Percentiles rank a stretch among this genome's conserved stretches.
These are phyloP conservation scores for Glossosoma conforme DNA, from an alignment of 1,140 invertebrate genomes.

Conservation along the genomic window DNA sequence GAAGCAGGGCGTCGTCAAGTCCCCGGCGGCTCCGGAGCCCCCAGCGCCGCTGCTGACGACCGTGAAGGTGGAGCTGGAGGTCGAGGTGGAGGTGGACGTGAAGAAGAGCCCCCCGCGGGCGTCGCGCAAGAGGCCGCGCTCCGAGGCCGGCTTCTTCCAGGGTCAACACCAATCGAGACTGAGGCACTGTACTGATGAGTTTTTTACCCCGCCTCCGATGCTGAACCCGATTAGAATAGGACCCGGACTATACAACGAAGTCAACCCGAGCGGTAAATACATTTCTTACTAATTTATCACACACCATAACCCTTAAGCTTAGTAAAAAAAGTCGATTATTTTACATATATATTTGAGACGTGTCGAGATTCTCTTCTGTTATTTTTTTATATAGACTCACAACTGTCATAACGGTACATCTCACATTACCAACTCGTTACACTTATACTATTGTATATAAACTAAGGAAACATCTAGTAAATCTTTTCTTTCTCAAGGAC, in stretches of 20 bases:
- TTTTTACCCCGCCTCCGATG: conserved; percentile 90
- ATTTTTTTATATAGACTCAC: too few relatives aligned
- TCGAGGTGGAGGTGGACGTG: conserved; percentile 48
- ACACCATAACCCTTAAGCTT: neutral
- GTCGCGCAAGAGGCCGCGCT: conserved; percentile 50
- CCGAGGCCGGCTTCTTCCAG: conserved; percentile 45
- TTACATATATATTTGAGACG: neutral
- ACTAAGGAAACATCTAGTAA: too few relatives aligned
- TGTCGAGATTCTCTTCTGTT: too few relatives aligned
- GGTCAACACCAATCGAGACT: conserved; percentile 51
- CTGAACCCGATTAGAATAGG: conserved; percentile 83
- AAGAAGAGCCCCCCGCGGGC: conserved; percentile 65
- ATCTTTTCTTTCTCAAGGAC: too few relatives aligned
- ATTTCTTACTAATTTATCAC: conserved; percentile 20
- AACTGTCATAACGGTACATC: too few relatives aligned
- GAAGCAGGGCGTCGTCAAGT: conserved; percentile 24
- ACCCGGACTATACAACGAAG: conserved; percentile 73
- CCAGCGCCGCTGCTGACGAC: conserved; percentile 1
- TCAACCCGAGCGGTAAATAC: conserved; percentile 36
- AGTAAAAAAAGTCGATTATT: neutral
- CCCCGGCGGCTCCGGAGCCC: neutral
- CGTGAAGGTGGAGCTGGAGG: conserved; percentile 12
- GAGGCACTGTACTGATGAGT: conserved; percentile 53
- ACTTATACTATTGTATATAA: too few relatives aligned
- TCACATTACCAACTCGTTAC: too few relatives aligned